These are phyloP conservation scores for Orthosia incerta DNA, from an alignment of 2,888 invertebrate species.

Conservation along the genomic window DNA sequence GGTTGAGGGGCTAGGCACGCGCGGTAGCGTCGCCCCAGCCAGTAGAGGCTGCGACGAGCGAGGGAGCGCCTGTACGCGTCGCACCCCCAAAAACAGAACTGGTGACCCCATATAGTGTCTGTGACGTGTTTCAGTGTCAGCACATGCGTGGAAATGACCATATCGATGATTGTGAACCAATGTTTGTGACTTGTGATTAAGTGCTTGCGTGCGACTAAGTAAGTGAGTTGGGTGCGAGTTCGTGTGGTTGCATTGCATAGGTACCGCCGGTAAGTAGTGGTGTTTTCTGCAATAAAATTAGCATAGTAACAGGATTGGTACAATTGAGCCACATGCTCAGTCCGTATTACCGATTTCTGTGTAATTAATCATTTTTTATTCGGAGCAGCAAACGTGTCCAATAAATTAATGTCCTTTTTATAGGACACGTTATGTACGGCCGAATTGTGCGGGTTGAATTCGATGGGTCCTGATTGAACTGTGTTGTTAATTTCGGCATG, in stretches of 20 bases:
- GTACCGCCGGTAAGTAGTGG: constrained; percentile 80
- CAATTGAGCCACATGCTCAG: constrained; percentile 49
- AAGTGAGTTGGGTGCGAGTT: constrained; percentile 80
- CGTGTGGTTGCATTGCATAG: constrained; percentile 75
- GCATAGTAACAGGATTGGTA: constrained; percentile 70
- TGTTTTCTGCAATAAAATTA: constrained; percentile 79
- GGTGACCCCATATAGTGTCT: constrained; percentile 80
- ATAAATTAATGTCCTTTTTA: constrained; percentile 33
- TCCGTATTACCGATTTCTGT: constrained; percentile 14
- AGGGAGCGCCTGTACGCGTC: constrained; percentile 78
- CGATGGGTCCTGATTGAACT: constrained; percentile 37
- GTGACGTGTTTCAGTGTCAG: constrained; percentile 84
- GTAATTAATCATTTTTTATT: constrained; percentile 51
- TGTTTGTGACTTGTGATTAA: constrained; percentile 84
- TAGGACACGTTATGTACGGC: constrained; percentile 11
- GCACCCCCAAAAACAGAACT: constrained; percentile 71
- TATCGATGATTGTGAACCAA: constrained; percentile 74
- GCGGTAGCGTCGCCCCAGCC: constrained; percentile 89
- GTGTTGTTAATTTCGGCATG: constrained; percentile 35
- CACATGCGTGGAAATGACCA: constrained; percentile 83
- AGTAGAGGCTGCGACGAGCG: constrained; percentile 86
- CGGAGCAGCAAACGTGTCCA: constrained; percentile 12
- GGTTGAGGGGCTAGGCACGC: constrained; percentile 84
- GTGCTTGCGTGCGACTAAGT: constrained; percentile 70
- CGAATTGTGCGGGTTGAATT: constrained; percentile 19